Conservation (phyloP, 2,888 invertebrate genomes). For the Mystacides longicornis region DNA sequence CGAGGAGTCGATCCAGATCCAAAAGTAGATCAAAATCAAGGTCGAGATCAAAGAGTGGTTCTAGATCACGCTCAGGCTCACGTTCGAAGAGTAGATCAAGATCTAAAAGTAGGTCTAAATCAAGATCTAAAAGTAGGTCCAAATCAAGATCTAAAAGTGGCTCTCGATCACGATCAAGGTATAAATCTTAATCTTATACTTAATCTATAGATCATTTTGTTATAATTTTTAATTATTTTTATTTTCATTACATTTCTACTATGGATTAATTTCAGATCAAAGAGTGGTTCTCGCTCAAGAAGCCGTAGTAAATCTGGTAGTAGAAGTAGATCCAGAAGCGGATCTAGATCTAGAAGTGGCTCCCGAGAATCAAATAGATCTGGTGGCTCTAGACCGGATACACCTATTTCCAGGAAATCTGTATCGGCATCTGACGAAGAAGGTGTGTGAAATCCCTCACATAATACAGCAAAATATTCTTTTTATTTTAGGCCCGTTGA, state of each 20-base stretch:
- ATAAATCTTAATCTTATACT: conserved; percentile 23
- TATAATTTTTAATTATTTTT: conserved; percentile 24
- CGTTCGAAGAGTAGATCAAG: conserved; percentile 36
- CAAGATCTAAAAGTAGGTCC: conserved; percentile 30
- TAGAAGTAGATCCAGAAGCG: conserved; percentile 38
- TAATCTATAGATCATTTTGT: no score
- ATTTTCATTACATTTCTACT: conserved; percentile 16
- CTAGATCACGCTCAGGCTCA: conserved; percentile 38
- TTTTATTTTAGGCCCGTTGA: no score
- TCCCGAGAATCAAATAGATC: conserved; percentile 33
- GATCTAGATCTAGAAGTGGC: conserved; percentile 33
- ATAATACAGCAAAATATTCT: no score
- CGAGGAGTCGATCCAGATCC: conserved; percentile 32
- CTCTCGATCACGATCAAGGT: conserved; percentile 31
- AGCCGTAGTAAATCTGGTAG: conserved; percentile 32
- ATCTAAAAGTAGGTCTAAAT: conserved; percentile 37
- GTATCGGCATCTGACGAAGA: conserved; percentile 54
- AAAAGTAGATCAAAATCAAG: conserved; percentile 38
- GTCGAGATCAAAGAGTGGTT: conserved; percentile 33
- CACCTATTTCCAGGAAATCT: conserved; percentile 53
- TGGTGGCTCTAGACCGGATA: conserved; percentile 43
- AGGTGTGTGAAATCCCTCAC: conserved; percentile 27
- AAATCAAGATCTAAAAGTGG: conserved; percentile 31
- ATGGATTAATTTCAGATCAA: conserved; percentile 25
- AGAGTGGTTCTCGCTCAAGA: conserved; percentile 29